Conservation (phyloP, 2,888 invertebrate genomes). For the Orthonychiurus folsomi region DNA sequence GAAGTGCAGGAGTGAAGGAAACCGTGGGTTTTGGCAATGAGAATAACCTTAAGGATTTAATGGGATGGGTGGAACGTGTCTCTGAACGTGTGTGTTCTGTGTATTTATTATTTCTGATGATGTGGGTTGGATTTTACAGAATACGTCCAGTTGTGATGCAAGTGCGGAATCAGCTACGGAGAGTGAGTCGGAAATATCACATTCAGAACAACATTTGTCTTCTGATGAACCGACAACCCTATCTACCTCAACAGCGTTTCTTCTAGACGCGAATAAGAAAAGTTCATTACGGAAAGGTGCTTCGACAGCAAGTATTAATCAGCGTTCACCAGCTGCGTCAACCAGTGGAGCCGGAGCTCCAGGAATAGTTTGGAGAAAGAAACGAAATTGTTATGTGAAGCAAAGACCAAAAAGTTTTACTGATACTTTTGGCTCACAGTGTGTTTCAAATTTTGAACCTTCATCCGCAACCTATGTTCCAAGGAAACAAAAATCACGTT, state of each 20-base stretch:
- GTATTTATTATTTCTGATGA: background rate
- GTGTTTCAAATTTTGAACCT: background rate
- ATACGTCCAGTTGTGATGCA: constrained; percentile 39
- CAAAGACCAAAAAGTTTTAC: constrained; percentile 40
- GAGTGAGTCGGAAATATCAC: constrained; percentile 29
- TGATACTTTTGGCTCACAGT: constrained; percentile 20
- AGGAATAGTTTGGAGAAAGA: constrained; percentile 34
- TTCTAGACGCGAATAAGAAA: background rate
- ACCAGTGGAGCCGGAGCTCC: constrained; percentile 19
- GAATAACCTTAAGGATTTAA: background rate
- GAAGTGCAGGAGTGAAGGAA: background rate
- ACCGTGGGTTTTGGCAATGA: background rate
- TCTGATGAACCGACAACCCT: constrained; percentile 39
- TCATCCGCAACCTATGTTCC: background rate
- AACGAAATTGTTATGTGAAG: constrained; percentile 29
- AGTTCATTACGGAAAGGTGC: constrained; percentile 4
- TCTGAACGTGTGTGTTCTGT: no score
- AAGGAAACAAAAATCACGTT: constrained; percentile 11
- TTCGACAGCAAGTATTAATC: constrained; percentile 7
- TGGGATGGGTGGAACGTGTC: no score
- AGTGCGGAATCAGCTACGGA: constrained; percentile 39
- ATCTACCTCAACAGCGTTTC: constrained; percentile 26
- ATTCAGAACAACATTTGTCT: constrained; percentile 29
- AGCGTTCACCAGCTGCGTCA: constrained; percentile 21
- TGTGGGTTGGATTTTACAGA: no score